Evolutionary conservation across 2,113 vertebrate genomes (phyloP).

Genomic region (Ovibos moschatus): DNA sequence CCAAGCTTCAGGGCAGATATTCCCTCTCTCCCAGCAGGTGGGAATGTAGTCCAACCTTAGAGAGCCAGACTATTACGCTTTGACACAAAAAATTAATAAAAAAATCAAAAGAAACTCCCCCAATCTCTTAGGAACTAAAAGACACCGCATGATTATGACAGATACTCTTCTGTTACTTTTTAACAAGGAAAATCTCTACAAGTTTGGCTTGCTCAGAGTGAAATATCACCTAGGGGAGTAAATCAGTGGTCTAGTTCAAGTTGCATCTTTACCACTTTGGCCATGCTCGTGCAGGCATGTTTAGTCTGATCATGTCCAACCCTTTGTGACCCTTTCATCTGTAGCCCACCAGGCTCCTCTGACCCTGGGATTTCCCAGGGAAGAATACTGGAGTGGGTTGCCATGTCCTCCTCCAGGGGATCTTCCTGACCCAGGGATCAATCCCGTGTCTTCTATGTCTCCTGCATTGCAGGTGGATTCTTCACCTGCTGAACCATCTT

Average conservation of each 20-base stretch:
- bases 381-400: background rate
- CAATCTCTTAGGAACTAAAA: background rate
- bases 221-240: rapidly evolving
- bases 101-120: background rate
- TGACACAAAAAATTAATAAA: background rate
- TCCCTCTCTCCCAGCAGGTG: too few species aligned
- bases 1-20: too few species aligned
- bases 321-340: background rate
- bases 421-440: background rate
- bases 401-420: background rate
- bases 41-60: background rate
- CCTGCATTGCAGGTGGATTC: background rate
- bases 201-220: background rate
- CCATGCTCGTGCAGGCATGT: background rate
- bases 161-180: background rate
- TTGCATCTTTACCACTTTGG: background rate
- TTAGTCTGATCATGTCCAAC: background rate
- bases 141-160: rapidly evolving
- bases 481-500: background rate
- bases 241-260: background rate
- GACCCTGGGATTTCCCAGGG: background rate
- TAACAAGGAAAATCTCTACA: background rate
- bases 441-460: rapidly evolving
- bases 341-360: background rate
- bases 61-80: rapidly evolving